Base-by-base conservation (phyloP, 2,113 vertebrate species). In the Bothrops jararaca region DNA sequence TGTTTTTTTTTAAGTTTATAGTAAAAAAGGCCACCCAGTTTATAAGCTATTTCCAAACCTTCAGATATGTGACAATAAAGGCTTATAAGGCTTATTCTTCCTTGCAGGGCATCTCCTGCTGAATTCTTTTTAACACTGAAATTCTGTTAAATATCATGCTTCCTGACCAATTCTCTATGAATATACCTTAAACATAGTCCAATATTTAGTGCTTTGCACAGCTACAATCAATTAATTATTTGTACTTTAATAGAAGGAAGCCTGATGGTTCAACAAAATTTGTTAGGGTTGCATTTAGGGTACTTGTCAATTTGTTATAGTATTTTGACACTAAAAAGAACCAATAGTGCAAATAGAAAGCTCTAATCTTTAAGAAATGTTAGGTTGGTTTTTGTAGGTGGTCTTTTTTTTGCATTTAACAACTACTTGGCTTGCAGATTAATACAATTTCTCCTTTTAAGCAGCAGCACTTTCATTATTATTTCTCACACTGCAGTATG, bases 391-490 rank as follows among this genome's bases (percentile, higher is more conserved):
- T 29, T 95, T 93, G 93, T 94, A 86, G 53, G 52, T 89, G 92
- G 88, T 86, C n/a, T 88, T 22, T 42, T 42, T 56, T 88, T 92
- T 29, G 94, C 94, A 93, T 50, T 2, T 23, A 85, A 20, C 23
- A 0, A 0, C 91, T 89, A 26, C 92, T 86, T 1, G n/a, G 74
- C 91, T 87, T 94, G 86, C 90, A 95, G 93, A 96, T 95, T 94
- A 95, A 92, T 92, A 12, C 4, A 10, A 91, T 92, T 96, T 94
- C 88, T 95, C 29, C 34, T 86, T 95, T 91, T 92, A 95, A 95
- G 74, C 20, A 29, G 89, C 87, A 26, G 4, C 92, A 57, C 95
- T 95, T 96, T 93, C 92, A 0, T 94, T 95, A 92, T 91, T 96
- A 94, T 95, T 96, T 89, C 90, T 87, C 64, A 85, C 24, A 26